These are phyloP conservation scores for Lindbergichthys nudifrons DNA, from an alignment of 2,797 vertebrate genomes.

Conservation along the genomic window DNA sequence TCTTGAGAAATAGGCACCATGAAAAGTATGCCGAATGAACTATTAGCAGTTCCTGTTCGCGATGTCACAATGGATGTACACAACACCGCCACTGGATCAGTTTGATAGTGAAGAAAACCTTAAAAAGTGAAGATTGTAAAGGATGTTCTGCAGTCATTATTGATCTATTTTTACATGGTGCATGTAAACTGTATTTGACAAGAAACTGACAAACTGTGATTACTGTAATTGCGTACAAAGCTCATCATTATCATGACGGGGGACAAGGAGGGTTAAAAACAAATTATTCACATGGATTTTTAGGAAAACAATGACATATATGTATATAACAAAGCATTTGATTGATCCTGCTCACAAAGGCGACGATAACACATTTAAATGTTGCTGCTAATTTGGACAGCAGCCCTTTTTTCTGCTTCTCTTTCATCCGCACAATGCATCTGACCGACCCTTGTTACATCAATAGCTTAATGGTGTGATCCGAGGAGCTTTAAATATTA, in stretches of 20 bases:
- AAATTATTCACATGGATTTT: constrained; percentile 12
- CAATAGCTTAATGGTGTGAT: constrained; percentile 57
- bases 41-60: background rate
- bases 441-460: constrained; percentile 36
- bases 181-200: constrained; percentile 2
- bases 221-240: constrained; percentile 41
- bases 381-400: background rate
- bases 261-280: constrained; percentile 19
- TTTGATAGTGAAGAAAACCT: background rate
- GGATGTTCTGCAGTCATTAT: background rate
- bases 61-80: background rate
- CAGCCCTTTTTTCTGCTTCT: background rate
- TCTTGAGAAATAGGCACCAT: background rate
- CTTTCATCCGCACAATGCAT: constrained; percentile 28
- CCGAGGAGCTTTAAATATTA: constrained; percentile 40
- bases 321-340: constrained; percentile 29
- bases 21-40: background rate
- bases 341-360: constrained; percentile 60
- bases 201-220: constrained; percentile 39
- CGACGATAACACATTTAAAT: constrained; percentile 45
- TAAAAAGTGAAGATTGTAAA: background rate
- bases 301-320: constrained; percentile 1
- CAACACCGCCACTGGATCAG: background rate
- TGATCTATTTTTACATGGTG: constrained; percentile 10
- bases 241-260: constrained; percentile 31